Conservation (phyloP, 2,113 vertebrate genomes). For the Petroica traversi region DNA sequence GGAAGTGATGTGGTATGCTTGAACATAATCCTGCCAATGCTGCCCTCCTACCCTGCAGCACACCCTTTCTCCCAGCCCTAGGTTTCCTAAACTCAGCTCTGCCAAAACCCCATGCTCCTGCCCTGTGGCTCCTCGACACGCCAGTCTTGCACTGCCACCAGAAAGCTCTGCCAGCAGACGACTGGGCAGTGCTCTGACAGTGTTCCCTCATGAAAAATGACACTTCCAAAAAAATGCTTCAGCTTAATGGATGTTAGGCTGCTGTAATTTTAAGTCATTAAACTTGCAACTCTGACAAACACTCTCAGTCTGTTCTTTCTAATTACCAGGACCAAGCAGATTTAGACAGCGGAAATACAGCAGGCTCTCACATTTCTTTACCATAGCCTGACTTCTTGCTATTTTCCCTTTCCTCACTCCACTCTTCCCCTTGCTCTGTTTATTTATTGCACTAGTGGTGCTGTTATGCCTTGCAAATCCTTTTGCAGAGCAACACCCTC, state of each 20-base stretch:
- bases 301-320: constrained; percentile 46
- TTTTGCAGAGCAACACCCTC: background rate
- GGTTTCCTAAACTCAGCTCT: background rate
- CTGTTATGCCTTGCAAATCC: constrained; percentile 50
- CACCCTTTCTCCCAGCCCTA: background rate
- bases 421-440: background rate
- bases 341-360: constrained; percentile 25
- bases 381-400: background rate
- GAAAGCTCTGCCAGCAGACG: background rate
- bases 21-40: background rate
- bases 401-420: background rate
- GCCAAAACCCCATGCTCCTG: background rate
- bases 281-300: constrained; percentile 50
- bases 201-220: constrained; percentile 42
- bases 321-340: constrained; percentile 52
- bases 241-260: constrained; percentile 21
- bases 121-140: background rate
- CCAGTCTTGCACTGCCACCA: background rate
- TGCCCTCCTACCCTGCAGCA: background rate
- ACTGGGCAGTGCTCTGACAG: background rate
- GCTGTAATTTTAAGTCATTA: constrained; percentile 64
- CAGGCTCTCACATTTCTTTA: background rate
- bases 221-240: constrained; percentile 41
- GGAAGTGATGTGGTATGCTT: background rate
- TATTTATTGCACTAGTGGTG: constrained; percentile 11